A percentile compares a stretch with the other conserved stretches of the same genome.
Evolutionary conservation across 2,888 invertebrate genomes (phyloP).

Genomic region (Metopia argyrocephala): DNA sequence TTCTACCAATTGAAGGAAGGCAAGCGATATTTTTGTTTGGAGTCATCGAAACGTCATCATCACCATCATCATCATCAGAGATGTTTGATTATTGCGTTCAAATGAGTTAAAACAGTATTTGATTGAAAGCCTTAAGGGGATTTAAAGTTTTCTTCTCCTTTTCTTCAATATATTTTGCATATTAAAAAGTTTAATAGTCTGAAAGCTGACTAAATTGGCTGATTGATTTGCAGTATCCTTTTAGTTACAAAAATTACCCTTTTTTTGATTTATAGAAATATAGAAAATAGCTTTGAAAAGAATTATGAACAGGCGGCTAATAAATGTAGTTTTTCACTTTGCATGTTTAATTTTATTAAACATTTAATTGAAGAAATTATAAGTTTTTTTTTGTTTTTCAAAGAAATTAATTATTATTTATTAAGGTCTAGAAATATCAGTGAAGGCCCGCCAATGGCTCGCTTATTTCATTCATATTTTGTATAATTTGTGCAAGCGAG

Average conservation of each 20-base stretch:
- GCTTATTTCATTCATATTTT: too few species aligned
- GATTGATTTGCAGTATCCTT: conserved; percentile 28
- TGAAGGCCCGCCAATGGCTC: not conserved
- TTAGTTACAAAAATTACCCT: conserved; percentile 15
- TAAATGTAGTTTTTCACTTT: conserved; percentile 22
- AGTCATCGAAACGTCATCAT: not conserved
- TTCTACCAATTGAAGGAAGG: conserved; percentile 17
- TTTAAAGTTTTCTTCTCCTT: not conserved
- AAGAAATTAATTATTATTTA: conserved; percentile 56
- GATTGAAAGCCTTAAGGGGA: conserved; percentile 57
- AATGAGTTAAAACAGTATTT: conserved; percentile 39
- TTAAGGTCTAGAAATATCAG: not conserved
- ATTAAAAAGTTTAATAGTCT: not conserved
- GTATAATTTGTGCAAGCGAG: too few species aligned
- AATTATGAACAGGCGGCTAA: not conserved
- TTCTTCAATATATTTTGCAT: not conserved
- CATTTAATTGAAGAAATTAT: conserved; percentile 34
- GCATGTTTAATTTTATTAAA: conserved; percentile 50
- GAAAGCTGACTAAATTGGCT: not conserved
- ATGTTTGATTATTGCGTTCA: not conserved
- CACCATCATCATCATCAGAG: not conserved
- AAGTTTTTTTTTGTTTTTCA: too few species aligned
- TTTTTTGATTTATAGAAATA: not conserved
- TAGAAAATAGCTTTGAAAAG: not conserved
- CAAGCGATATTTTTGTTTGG: not conserved